A percentile compares a stretch with the other conserved stretches of the same genome.
Evolutionary conservation across 1,140 invertebrate species (phyloP).

Genomic region (Samia ricini): DNA sequence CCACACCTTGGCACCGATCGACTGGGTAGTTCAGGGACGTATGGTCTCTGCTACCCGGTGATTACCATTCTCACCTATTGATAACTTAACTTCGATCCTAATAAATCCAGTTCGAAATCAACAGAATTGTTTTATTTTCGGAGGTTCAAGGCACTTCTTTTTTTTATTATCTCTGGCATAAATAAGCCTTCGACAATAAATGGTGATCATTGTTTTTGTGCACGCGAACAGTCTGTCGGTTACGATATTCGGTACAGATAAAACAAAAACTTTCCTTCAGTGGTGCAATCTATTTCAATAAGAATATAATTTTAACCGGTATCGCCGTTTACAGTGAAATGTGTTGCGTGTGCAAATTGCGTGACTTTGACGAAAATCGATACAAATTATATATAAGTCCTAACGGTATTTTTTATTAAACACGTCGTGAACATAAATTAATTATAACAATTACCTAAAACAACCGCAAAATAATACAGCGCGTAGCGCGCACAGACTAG

Average conservation of each 20-base stretch:
- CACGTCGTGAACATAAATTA: conserved; percentile 6
- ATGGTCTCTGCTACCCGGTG: conserved; percentile 15
- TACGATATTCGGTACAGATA: conserved; percentile 32
- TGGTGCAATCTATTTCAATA: conserved; percentile 38
- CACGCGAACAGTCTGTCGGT: conserved; percentile 57
- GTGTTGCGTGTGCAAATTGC: conserved; percentile 3
- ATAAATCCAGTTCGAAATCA: conserved; percentile 22
- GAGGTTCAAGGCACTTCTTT: conserved; percentile 27
- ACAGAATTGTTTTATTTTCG: conserved; percentile 41
- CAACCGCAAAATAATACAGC: neutral
- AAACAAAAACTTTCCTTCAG: conserved; percentile 34
- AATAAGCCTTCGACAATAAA: conserved; percentile 27
- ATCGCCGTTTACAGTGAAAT: conserved; percentile 5
- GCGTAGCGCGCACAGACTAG: neutral
- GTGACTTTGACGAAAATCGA: conserved; percentile 8
- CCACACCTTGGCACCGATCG: conserved; percentile 67
- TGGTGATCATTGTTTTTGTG: conserved; percentile 37
- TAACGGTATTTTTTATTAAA: conserved; percentile 5
- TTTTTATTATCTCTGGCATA: neutral
- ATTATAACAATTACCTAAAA: conserved; percentile 9
- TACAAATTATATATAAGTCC: conserved; percentile 7
- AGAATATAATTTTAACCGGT: conserved; percentile 33
- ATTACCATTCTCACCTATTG: conserved; percentile 6
- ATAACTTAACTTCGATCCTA: conserved; percentile 13
- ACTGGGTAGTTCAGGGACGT: conserved; percentile 43